Conservation (phyloP, 2,113 vertebrate species). For the Arvicanthis niloticus region DNA sequence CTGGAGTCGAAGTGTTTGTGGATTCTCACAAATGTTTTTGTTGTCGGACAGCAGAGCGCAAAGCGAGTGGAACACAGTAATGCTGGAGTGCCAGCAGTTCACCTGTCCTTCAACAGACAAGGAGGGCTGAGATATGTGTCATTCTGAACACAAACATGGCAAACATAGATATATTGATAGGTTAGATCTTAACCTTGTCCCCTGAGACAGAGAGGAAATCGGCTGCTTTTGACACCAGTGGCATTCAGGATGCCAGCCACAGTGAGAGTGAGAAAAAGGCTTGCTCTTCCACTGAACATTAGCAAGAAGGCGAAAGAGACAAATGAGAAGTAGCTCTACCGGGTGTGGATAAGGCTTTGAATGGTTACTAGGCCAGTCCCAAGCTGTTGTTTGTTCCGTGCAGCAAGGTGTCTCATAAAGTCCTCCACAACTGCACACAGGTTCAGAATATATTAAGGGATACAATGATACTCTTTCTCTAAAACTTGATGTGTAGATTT, state of each 20-base stretch:
- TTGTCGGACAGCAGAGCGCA: not conserved
- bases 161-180: not conserved
- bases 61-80: not conserved
- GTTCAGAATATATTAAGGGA: constrained; percentile 72
- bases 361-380: constrained; percentile 35
- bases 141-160: not conserved
- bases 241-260: not conserved
- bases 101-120: not conserved
- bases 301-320: not conserved
- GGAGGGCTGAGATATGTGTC: not conserved
- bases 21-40: not conserved
- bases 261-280: not conserved
- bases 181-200: not conserved
- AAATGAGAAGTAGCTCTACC: not conserved
- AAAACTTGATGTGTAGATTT: constrained; percentile 80
- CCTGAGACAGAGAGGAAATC: not conserved
- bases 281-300: not conserved
- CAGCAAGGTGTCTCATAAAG: constrained; percentile 31
- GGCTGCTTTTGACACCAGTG: not conserved
- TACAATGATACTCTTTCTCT: constrained; percentile 65
- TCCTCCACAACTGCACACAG: constrained; percentile 3
- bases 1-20: not conserved
- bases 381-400: constrained; percentile 33
- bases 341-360: not conserved
- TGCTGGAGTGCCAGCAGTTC: not conserved